Conservation (phyloP, 1,140 invertebrate species). For the Panulirus ornatus region DNA sequence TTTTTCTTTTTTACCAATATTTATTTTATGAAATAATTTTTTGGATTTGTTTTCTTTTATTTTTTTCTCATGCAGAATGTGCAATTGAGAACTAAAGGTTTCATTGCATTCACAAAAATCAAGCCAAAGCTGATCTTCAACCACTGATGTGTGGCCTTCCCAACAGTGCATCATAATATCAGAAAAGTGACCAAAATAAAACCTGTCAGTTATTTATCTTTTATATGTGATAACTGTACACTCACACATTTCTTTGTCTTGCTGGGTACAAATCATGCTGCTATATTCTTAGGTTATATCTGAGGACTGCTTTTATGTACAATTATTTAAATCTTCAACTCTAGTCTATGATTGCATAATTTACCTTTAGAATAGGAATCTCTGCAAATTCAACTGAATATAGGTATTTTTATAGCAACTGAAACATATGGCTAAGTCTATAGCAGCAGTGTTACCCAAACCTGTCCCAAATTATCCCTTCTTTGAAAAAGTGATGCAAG, state of each 20-base stretch:
- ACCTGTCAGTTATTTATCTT: constrained; percentile 7
- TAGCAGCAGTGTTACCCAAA: constrained; percentile 23
- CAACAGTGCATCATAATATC: constrained; percentile 1
- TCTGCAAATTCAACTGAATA: constrained; percentile 11
- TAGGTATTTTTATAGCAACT: constrained; percentile 52
- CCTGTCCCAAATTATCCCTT: constrained; percentile 35
- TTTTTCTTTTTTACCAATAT: not conserved
- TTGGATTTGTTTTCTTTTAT: not conserved
- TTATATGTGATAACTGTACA: constrained; percentile 31
- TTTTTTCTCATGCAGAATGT: not conserved
- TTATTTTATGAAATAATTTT: not conserved
- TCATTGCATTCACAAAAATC: not conserved
- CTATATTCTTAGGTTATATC: constrained; percentile 20
- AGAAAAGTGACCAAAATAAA: not conserved
- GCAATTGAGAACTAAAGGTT: not conserved
- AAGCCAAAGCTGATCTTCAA: not conserved
- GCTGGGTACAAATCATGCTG: constrained; percentile 17
- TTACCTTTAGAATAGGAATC: constrained; percentile 32
- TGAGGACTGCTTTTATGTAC: not conserved
- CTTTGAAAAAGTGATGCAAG: not conserved
- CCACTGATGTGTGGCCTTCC: constrained; percentile 17
- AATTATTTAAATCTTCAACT: constrained; percentile 5
- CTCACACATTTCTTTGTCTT: constrained; percentile 29
- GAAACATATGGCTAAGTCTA: constrained; percentile 16
- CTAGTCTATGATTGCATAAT: constrained; percentile 40